A percentile compares a stretch with the other conserved stretches of the same genome.
These are phyloP conservation scores for Tineola bisselliella DNA, from an alignment of 2,888 invertebrate species.

Conservation along the genomic window DNA sequence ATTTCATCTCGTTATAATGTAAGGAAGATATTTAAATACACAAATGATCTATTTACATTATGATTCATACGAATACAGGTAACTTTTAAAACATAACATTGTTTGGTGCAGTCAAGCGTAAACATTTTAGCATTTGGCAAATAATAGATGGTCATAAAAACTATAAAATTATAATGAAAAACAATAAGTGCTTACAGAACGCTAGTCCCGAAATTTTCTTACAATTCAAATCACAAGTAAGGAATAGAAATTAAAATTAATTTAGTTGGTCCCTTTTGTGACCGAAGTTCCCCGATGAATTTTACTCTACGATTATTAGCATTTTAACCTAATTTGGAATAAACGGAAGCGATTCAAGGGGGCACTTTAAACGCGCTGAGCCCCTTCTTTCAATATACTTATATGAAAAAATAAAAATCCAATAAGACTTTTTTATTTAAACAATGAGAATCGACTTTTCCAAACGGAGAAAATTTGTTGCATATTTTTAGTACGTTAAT, in stretches of 20 bases:
- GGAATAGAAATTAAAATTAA: not conserved
- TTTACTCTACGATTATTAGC: not conserved
- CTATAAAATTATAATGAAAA: not conserved
- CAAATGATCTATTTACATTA: not conserved
- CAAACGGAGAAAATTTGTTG: no score
- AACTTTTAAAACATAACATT: not conserved
- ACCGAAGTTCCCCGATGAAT: not conserved
- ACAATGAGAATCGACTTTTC: no score
- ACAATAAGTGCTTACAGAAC: not conserved
- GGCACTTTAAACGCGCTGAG: not conserved
- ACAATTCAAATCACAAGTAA: not conserved
- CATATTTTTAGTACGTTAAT: no score
- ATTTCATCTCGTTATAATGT: constrained; percentile 8
- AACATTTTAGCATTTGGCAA: no score
- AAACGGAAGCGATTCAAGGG: not conserved
- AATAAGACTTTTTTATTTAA: no score
- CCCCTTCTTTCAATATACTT: not conserved
- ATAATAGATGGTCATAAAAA: not conserved
- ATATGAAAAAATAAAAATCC: no score
- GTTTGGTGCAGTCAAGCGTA: not conserved
- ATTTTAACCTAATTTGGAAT: not conserved
- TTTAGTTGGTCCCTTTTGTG: not conserved
- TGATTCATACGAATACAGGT: not conserved
- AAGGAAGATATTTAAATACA: constrained; percentile 8
- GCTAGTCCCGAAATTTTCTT: not conserved